These are phyloP conservation scores for Proctacanthus coquilletti DNA, from an alignment of 1,140 invertebrate species.

Conservation along the genomic window DNA sequence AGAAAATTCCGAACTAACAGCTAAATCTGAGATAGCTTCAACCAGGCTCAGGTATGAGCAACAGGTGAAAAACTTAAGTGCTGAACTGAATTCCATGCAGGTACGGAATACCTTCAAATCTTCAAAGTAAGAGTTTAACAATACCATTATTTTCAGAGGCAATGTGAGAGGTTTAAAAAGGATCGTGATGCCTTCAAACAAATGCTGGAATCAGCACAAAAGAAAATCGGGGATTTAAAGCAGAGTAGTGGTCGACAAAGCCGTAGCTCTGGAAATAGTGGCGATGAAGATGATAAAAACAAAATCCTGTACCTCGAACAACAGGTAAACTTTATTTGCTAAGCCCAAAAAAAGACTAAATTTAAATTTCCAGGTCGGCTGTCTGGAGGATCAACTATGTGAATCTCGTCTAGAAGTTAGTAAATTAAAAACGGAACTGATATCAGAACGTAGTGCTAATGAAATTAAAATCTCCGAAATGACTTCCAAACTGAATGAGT, in stretches of 20 bases:
- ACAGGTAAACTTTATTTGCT: conserved; percentile 36
- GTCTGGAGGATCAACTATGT: conserved; percentile 76
- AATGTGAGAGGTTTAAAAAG: conserved; percentile 52
- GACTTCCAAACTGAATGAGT: conserved; percentile 82
- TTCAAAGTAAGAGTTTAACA: no score
- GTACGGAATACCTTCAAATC: conserved; percentile 40
- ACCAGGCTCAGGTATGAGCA: conserved; percentile 80
- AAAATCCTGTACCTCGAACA: conserved; percentile 59
- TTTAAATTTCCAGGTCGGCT: conserved; percentile 41
- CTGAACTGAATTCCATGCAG: conserved; percentile 73
- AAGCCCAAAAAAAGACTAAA: no score
- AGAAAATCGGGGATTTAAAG: conserved; percentile 63
- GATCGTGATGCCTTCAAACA: conserved; percentile 84
- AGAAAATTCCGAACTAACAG: conserved; percentile 57
- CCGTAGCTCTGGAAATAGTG: conserved; percentile 27
- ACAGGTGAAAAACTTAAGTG: conserved; percentile 66
- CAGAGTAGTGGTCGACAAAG: conserved; percentile 28
- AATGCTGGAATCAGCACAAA: conserved; percentile 74
- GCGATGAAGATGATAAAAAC: conserved; percentile 40
- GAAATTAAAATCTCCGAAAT: conserved; percentile 81
- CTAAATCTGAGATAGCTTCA: conserved; percentile 69
- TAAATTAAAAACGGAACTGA: conserved; percentile 74
- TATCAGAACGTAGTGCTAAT: conserved; percentile 72
- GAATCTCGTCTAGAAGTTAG: conserved; percentile 67
- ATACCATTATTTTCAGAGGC: conserved; percentile 17